phyloP scores from a whole-genome alignment of 2,888 invertebrate species.

The Tiliacea citrago region DNA sequence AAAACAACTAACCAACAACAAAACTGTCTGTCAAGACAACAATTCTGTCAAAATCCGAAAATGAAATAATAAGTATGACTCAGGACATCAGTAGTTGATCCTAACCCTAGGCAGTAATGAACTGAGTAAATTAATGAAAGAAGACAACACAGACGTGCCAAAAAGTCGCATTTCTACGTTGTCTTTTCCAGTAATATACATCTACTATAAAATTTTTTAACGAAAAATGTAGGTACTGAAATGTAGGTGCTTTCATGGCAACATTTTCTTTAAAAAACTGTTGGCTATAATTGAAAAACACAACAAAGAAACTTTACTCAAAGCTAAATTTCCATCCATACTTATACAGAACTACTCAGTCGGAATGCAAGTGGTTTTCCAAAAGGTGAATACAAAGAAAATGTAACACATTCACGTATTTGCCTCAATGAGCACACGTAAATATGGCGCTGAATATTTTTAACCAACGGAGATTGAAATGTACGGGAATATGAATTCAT shows the following conservation, averaged over 20 bases:
- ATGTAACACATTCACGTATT: constrained; percentile 30
- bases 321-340: constrained; percentile 13
- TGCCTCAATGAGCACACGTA: constrained; percentile 50
- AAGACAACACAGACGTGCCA: not conserved
- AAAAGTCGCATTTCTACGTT: not conserved
- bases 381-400: constrained; percentile 47
- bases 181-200: not conserved
- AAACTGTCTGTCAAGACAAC: not conserved
- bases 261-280: not conserved
- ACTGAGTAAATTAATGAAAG: not conserved
- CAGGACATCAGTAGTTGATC: not conserved
- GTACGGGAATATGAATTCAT: constrained; percentile 23
- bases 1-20: not conserved
- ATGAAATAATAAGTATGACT: not conserved
- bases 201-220: not conserved
- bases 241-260: too few relatives aligned
- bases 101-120: not conserved
- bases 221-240: not conserved
- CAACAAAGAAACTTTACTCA: constrained; percentile 9
- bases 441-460: constrained; percentile 48
- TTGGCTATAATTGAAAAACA: constrained; percentile 3
- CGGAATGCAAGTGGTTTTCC: constrained; percentile 45
- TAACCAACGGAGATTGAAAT: constrained; percentile 45
- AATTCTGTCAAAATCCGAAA: not conserved
- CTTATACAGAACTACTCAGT: constrained; percentile 39